These are phyloP conservation scores for Labeo calbasu DNA, from an alignment of 2,797 vertebrate species.

Conservation along the genomic window DNA sequence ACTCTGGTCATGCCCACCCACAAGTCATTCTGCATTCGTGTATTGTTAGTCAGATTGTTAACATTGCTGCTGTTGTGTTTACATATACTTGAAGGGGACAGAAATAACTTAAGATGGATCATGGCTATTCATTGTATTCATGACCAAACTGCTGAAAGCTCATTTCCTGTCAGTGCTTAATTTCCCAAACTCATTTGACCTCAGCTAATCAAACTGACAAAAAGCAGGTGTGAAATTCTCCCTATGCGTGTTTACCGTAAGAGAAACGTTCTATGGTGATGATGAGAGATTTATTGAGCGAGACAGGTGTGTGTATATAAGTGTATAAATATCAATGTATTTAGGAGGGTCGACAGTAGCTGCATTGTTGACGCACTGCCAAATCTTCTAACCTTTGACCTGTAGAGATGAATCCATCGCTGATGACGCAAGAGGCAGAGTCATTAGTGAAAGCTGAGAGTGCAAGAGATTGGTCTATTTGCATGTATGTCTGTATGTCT, in stretches of 20 bases:
- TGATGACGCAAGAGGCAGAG: slow-evolving; percentile 65
- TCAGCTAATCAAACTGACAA: slow-evolving; percentile 19
- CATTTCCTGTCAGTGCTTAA: slow-evolving; percentile 16
- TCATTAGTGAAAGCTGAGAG: slow-evolving; percentile 29
- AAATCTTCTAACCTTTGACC: slow-evolving; percentile 70
- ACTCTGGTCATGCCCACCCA: background rate
- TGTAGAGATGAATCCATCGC: slow-evolving; percentile 39
- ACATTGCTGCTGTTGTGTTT: background rate
- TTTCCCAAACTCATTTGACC: slow-evolving; percentile 25
- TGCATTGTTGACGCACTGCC: slow-evolving; percentile 71
- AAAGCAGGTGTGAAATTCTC: slow-evolving; percentile 44
- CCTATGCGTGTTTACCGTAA: slow-evolving; percentile 43
- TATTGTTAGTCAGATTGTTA: background rate
- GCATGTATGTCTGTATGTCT: slow-evolving; percentile 24
- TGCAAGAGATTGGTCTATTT: background rate
- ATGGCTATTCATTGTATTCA: background rate
- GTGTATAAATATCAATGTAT: slow-evolving; percentile 15
- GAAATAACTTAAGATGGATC: slow-evolving; percentile 12
- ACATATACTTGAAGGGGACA: background rate
- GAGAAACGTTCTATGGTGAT: slow-evolving; percentile 8
- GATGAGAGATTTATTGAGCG: slow-evolving; percentile 49
- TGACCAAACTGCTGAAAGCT: slow-evolving; percentile 19
- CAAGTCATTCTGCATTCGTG: background rate
- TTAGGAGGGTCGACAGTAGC: slow-evolving; percentile 60
- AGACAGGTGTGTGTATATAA: slow-evolving; percentile 31